A percentile compares a stretch with the other conserved stretches of the same genome.
Evolutionary conservation across 2,888 invertebrate genomes (phyloP).

Genomic region (Drosophila putrida): DNA sequence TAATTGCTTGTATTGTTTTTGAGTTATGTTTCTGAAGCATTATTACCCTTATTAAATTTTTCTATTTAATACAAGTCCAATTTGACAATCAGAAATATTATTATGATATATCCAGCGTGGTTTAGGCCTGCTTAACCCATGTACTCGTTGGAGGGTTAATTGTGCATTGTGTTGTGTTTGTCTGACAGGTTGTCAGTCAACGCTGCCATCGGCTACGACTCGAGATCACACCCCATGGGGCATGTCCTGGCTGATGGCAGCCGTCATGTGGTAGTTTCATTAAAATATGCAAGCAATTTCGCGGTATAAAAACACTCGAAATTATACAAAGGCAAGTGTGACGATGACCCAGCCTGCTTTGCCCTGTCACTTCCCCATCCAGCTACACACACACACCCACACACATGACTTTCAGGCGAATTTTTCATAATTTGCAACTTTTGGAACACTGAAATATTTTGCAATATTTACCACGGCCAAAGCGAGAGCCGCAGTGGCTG

Average conservation of each 20-base stretch:
- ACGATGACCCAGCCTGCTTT: background rate
- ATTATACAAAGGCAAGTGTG: constrained; percentile 56
- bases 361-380: constrained; percentile 8
- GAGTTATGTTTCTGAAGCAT: background rate
- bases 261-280: constrained; percentile 75
- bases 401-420: constrained; percentile 37
- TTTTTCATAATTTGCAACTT: constrained; percentile 78
- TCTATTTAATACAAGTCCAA: too few species aligned
- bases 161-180: constrained; percentile 30
- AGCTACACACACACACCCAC: constrained; percentile 26
- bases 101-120: background rate
- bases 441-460: constrained; percentile 64
- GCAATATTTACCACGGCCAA: constrained; percentile 68
- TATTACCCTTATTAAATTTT: too few species aligned
- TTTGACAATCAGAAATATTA: background rate
- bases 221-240: constrained; percentile 48
- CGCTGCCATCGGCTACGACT: constrained; percentile 50
- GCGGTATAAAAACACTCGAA: constrained; percentile 78
- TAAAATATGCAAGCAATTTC: constrained; percentile 80
- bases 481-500: constrained; percentile 23
- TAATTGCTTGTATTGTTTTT: background rate
- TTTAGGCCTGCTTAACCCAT: background rate
- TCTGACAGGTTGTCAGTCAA: constrained; percentile 57
- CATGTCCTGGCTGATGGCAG: constrained; percentile 58
- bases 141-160: constrained; percentile 26